phyloP scores from a whole-genome alignment of 2,113 vertebrate species.

The Polyodon spathula region DNA sequence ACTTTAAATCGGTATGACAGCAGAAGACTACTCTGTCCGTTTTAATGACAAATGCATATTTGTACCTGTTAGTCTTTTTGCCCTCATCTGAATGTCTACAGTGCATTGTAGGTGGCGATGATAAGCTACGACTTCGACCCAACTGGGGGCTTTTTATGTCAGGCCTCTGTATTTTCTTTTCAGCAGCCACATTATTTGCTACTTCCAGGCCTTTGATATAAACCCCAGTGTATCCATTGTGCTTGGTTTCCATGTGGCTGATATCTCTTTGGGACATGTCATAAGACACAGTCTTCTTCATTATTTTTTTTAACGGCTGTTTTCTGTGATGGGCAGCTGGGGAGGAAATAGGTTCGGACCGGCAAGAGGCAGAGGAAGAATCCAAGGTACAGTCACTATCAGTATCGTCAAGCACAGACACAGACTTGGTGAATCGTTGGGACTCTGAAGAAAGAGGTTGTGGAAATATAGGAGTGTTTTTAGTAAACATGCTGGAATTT shows the following conservation, averaged over 20 bases:
- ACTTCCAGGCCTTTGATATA: conserved; percentile 69
- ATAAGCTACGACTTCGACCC: conserved; percentile 57
- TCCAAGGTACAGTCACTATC: conserved; percentile 59
- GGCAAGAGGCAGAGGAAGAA: conserved; percentile 46
- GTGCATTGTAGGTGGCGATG: conserved; percentile 46
- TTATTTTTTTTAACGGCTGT: conserved; percentile 68
- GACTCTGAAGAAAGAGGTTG: conserved; percentile 30
- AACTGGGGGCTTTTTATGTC: conserved; percentile 44
- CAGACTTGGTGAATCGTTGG: conserved; percentile 35
- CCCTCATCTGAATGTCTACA: conserved; percentile 39
- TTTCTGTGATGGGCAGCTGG: conserved; percentile 47
- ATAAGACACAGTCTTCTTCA: conserved; percentile 64
- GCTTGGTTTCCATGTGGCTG: conserved; percentile 34
- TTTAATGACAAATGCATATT: neutral
- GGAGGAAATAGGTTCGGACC: conserved; percentile 48
- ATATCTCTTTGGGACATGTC: conserved; percentile 32
- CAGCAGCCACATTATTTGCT: conserved; percentile 46
- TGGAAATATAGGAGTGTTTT: conserved; percentile 24
- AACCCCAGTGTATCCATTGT: conserved; percentile 58
- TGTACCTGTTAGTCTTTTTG: conserved; percentile 56
- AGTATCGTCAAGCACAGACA: conserved; percentile 47
- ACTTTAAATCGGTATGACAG: no score
- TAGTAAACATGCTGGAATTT: conserved; percentile 29
- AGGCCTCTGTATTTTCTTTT: conserved; percentile 54
- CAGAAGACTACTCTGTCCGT: no score